Evolutionary conservation across 2,888 invertebrate genomes (phyloP).

Genomic region (Cacoxenus indagator): DNA sequence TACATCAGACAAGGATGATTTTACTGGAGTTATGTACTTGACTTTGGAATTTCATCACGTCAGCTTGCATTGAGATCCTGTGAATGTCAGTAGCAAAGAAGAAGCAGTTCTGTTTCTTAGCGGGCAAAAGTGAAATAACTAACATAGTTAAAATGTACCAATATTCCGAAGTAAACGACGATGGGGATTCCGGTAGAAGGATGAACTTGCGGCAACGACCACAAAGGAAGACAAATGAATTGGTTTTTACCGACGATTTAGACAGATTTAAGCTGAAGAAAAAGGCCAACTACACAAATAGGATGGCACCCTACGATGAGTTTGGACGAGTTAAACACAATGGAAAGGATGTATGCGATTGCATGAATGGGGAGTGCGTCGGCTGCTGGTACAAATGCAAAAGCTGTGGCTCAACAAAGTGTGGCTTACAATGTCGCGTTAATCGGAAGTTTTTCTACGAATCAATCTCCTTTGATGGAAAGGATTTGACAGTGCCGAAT

Average conservation of each 20-base stretch:
- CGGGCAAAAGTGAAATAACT: not conserved
- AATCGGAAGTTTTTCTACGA: conserved; percentile 86
- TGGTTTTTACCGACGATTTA: conserved; percentile 37
- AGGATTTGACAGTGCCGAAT: conserved; percentile 72
- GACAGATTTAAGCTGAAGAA: conserved; percentile 76
- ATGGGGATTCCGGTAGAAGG: not conserved
- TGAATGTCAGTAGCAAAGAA: no score
- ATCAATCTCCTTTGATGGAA: conserved; percentile 84
- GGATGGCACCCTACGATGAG: conserved; percentile 76
- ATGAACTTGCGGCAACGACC: conserved; percentile 47
- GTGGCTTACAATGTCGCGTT: conserved; percentile 85
- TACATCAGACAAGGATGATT: no score
- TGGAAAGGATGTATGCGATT: conserved; percentile 86
- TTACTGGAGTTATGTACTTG: no score
- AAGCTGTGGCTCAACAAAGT: conserved; percentile 81
- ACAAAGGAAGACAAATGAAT: conserved; percentile 42
- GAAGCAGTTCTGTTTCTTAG: no score
- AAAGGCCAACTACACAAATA: conserved; percentile 51
- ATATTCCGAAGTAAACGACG: not conserved
- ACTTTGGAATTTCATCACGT: no score
- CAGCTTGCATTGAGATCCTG: no score
- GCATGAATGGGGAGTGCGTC: conserved; percentile 80
- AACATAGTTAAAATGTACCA: not conserved
- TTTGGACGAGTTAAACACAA: conserved; percentile 76
- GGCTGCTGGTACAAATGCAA: conserved; percentile 89